These are phyloP conservation scores for Ylistrum balloti DNA, from an alignment of 1,140 invertebrate genomes.

Conservation along the genomic window DNA sequence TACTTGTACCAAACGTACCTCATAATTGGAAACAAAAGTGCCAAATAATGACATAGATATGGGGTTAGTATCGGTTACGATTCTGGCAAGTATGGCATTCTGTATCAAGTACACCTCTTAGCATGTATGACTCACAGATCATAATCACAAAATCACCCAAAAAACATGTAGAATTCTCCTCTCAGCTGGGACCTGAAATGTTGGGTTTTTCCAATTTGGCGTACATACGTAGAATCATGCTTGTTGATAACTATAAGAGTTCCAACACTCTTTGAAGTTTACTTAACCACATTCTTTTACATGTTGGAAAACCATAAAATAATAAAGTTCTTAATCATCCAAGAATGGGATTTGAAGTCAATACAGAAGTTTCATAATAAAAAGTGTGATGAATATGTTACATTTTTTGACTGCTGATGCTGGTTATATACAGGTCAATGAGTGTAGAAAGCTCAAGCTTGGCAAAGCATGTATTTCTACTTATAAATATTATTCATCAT, in stretches of 20 bases:
- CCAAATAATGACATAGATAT: neutral
- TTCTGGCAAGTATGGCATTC: slow-evolving; percentile 10
- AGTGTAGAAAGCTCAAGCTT: neutral
- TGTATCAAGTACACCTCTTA: neutral
- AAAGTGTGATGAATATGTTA: neutral
- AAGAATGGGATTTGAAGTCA: neutral
- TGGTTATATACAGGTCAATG: neutral
- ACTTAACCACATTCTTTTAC: neutral
- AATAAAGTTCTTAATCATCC: slow-evolving; percentile 27
- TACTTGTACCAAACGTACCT: neutral
- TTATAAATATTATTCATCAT: neutral
- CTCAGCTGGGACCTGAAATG: neutral
- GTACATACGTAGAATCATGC: neutral
- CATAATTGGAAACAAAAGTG: slow-evolving; percentile 27
- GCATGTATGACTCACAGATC: neutral
- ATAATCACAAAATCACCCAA: slow-evolving; percentile 28
- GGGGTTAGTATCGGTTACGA: neutral
- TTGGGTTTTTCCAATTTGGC: slow-evolving; percentile 2
- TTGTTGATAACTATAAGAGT: slow-evolving; percentile 5
- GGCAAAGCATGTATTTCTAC: neutral
- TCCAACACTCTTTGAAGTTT: neutral
- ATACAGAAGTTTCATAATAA: neutral
- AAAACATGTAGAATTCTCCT: neutral
- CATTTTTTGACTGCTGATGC: neutral
- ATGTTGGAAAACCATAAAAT: neutral